Evolutionary conservation across 2,888 invertebrate genomes (phyloP), one percentile per base, ranked within the genome.

Genomic region (Lutraria lutraria): DNA sequence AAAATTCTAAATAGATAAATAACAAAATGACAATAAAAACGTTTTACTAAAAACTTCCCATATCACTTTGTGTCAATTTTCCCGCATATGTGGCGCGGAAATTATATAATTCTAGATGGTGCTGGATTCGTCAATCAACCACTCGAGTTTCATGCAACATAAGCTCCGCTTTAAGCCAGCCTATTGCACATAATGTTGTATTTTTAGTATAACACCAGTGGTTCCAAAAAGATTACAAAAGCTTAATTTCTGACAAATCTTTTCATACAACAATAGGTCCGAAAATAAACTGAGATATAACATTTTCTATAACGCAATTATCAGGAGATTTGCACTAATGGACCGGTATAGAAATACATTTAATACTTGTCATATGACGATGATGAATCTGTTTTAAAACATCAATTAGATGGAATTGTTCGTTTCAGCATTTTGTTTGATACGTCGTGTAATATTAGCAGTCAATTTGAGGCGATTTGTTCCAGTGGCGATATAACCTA

Each of bases 291-390:
- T 68, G 63, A 68, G 63, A 68, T 25, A n/a, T 68, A 68, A 68
- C 25, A 68, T 68, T 68, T 68, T 68, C 25, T 25, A 68, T 68
- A n/a, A 68, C n/a, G 25, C 63, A 68, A 68, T 68, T 68, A 68
- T 68, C 63, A 25, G n/a, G 63, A 68, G 63, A 25, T 68, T 68
- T 68, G 63, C 63, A 68, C 63, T 68, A 25, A 68, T 68, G 63
- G 63, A 68, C 63, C 12, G 13, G 8, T 10, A 68, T 68, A 25
- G 63, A 68, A 68, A 25, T n/a, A 68, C 25, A 68, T 25, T 68
- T 68, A 25, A 68, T 68, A 25, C 63, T 10, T 68, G 63, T 68
- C 63, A 68, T 68, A 25, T 12, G 25, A 8, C 25, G 13, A 68
- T 68, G 63, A 68, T 68, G 25, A n/a, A 68, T 25, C 63, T 13